Evolutionary conservation across 2,888 invertebrate species (phyloP).

Genomic region (Pyrocoelia pectoralis): DNA sequence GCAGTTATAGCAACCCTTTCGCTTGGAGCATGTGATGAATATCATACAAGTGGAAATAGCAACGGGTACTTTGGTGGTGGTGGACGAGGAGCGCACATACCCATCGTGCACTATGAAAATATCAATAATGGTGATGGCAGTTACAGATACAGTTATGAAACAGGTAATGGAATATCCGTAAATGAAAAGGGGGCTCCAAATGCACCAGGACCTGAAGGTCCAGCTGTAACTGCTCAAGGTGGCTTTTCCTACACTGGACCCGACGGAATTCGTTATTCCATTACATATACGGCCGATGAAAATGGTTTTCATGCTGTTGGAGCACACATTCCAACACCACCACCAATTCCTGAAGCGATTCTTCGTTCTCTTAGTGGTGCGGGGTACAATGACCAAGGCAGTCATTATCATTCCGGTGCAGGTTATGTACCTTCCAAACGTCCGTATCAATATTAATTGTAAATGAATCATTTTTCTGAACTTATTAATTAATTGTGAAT

Average conservation of each 20-base stretch:
- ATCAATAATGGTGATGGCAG: constrained; percentile 70
- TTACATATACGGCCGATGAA: constrained; percentile 67
- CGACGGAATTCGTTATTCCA: constrained; percentile 65
- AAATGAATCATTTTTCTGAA: too few relatives aligned
- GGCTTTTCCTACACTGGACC: constrained; percentile 67
- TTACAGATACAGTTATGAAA: constrained; percentile 69
- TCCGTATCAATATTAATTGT: constrained; percentile 22
- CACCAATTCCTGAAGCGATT: constrained; percentile 68
- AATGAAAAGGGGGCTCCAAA: constrained; percentile 60
- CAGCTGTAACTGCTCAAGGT: constrained; percentile 60
- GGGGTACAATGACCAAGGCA: constrained; percentile 43
- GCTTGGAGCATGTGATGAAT: too few relatives aligned
- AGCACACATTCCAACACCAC: constrained; percentile 66
- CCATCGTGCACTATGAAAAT: constrained; percentile 68
- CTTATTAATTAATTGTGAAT: too few relatives aligned
- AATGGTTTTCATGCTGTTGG: constrained; percentile 66
- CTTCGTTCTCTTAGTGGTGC: constrained; percentile 46
- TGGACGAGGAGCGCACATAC: constrained; percentile 57
- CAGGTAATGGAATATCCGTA: constrained; percentile 71
- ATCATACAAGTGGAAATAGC: constrained; percentile 10
- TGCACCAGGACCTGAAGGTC: constrained; percentile 38
- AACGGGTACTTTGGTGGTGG: constrained; percentile 8
- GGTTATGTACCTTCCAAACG: constrained; percentile 23
- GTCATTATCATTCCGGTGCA: constrained; percentile 45
- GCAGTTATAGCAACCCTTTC: constrained; percentile 17